phyloP scores from a whole-genome alignment of 2,888 invertebrate species.

The Calameuta pallipes region DNA sequence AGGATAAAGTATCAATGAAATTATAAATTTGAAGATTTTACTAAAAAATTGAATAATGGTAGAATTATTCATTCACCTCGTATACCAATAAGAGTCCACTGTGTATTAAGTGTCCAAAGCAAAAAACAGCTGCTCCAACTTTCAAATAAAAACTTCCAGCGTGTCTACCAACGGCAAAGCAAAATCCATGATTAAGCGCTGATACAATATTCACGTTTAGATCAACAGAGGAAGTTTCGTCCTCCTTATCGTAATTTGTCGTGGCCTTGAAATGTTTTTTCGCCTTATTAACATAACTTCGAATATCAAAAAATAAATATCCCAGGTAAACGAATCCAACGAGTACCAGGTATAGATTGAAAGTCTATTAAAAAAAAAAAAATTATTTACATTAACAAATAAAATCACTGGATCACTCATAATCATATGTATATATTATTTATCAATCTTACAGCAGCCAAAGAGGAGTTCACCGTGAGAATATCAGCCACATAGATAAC shows the following conservation, averaged over 20 bases:
- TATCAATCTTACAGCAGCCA: constrained; percentile 69
- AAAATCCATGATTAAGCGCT: constrained; percentile 68
- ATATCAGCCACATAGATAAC: constrained; percentile 75
- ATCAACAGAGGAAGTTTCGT: constrained; percentile 14
- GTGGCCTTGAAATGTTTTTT: constrained; percentile 47
- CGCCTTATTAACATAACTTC: constrained; percentile 69
- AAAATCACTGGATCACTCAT: constrained; percentile 1
- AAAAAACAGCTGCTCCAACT: constrained; percentile 82
- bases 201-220: constrained; percentile 9
- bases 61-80: constrained; percentile 11
- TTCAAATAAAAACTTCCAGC: constrained; percentile 81
- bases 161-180: constrained; percentile 77
- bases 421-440: not conserved
- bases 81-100: constrained; percentile 77
- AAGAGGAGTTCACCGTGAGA: constrained; percentile 65
- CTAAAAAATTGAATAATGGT: not conserved
- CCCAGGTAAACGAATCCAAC: constrained; percentile 73
- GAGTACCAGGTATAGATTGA: constrained; percentile 71
- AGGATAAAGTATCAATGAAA: not conserved
- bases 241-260: constrained; percentile 23
- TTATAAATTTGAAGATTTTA: not conserved
- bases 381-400: constrained; percentile 8
- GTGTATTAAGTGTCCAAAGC: constrained; percentile 82
- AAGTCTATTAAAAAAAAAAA: constrained; percentile 69
- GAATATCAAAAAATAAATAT: constrained; percentile 74